These are phyloP conservation scores for Notechis scutatus DNA, from an alignment of 2,113 vertebrate genomes.

Conservation along the genomic window DNA sequence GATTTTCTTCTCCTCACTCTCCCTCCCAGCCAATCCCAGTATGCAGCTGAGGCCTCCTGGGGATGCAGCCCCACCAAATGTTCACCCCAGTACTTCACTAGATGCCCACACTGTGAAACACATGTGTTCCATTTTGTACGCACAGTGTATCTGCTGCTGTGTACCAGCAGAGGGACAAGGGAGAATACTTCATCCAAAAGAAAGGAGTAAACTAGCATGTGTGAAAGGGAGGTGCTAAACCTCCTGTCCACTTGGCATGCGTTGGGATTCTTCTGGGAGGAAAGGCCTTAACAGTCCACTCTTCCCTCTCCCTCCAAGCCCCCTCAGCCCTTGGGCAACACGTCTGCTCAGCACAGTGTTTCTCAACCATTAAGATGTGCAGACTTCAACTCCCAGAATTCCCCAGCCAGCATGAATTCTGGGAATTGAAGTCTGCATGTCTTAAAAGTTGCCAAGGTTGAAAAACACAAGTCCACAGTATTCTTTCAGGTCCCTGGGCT, in stretches of 20 bases:
- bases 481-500: not conserved
- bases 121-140: not conserved
- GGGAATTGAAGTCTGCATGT: too few species aligned
- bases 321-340: not conserved
- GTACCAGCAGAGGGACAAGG: not conserved
- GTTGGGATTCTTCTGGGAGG: not conserved
- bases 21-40: not conserved
- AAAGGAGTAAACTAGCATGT: not conserved
- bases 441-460: too few species aligned
- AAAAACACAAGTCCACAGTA: not conserved
- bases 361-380: too few species aligned
- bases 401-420: not conserved
- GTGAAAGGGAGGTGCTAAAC: not conserved
- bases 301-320: not conserved
- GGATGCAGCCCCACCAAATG: not conserved
- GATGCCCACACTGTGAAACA: not conserved
- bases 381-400: not conserved
- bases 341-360: not conserved
- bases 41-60: not conserved
- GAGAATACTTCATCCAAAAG: not conserved
- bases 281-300: not conserved
- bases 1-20: too few species aligned
- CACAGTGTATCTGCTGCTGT: not conserved
- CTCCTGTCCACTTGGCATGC: not conserved
- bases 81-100: not conserved